A percentile compares a stretch with the other conserved stretches of the same genome.
Evolutionary conservation across 2,113 vertebrate species (phyloP).

Genomic region (Gulo gulo): DNA sequence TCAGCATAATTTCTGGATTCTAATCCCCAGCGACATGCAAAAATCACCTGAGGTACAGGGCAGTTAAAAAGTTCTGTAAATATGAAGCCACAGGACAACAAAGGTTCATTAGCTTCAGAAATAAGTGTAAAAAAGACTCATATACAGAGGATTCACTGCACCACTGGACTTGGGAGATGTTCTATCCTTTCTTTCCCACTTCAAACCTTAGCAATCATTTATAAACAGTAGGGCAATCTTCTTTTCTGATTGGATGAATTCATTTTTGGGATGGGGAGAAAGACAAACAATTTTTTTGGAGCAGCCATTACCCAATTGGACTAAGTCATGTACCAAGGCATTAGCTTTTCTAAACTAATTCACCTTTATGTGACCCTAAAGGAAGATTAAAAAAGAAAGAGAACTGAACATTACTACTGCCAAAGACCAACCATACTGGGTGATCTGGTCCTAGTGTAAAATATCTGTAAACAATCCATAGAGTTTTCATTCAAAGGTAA

Average conservation of each 20-base stretch:
- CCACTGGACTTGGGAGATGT: conserved; percentile 77
- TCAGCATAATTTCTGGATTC: conserved; percentile 29
- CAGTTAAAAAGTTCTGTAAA: conserved; percentile 78
- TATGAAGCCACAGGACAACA: conserved; percentile 80
- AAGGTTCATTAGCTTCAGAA: conserved; percentile 77
- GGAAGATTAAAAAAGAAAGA: conserved; percentile 78
- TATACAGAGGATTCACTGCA: conserved; percentile 81
- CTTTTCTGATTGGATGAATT: conserved; percentile 80
- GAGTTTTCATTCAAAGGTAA: conserved; percentile 85
- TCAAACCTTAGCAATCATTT: conserved; percentile 79
- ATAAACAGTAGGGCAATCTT: conserved; percentile 77
- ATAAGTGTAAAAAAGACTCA: conserved; percentile 65
- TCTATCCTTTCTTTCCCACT: conserved; percentile 78
- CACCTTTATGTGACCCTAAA: conserved; percentile 62
- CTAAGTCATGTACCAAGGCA: conserved; percentile 74
- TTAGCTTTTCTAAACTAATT: conserved; percentile 69
- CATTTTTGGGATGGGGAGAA: conserved; percentile 76
- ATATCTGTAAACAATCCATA: conserved; percentile 88
- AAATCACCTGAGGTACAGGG: conserved; percentile 78
- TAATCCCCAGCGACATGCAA: conserved; percentile 26
- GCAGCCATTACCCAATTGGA: conserved; percentile 82
- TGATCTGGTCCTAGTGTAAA: conserved; percentile 84
- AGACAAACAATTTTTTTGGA: conserved; percentile 67
- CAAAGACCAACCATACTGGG: conserved; percentile 81
- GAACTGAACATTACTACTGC: conserved; percentile 83